Evolutionary conservation across 2,113 vertebrate genomes (phyloP), one percentile per base, ranked within the genome.

Genomic region (Spermophilus dauricus): DNA sequence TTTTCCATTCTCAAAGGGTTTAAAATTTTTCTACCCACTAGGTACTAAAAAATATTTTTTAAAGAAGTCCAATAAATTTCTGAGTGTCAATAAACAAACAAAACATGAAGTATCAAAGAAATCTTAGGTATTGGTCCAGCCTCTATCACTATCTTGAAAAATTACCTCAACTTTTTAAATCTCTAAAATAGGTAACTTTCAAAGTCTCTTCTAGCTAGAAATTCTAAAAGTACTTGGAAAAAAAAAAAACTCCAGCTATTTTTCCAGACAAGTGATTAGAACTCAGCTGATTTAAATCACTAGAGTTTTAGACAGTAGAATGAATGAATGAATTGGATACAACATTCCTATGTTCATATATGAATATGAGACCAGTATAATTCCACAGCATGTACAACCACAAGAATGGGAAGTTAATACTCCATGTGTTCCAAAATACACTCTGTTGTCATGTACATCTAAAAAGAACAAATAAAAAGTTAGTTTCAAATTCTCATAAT

Each of bases 191-290:
- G 48, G 80, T 8, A 77, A 93, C 26, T 86, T 89, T 45, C 51
- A 39, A 91, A 81, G n/a, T 39, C 61, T 56, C 58, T 10, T 75
- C 26, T 83, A 51, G 5, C 11, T 81, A 72, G 37, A 91, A 95
- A 75, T 91, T 76, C n/a, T 51, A 89, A 88, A 85, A 70, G 45
- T 51, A 28, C 61, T 67, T 87, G 4, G 39, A 5, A 34, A 77
- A 67, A 65, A 51, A 45, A 51, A 45, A 45, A 45, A 51, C 26
- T 70, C 61, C 37, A 92, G 51, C 42, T 84, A 51, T 82, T 30
- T 65, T 94, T 92, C 51, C n/a, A 92, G 61, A 39, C n/a, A 63
- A 45, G 32, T 89, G 42, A 72, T 6, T 72, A n/a, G 34, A 94
- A 39, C 30, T 78, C 39, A 42, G 30, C 28, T 53, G 30, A 30